Conservation (phyloP, 2,113 vertebrate genomes). For the Psammodynastes pulverulentus region DNA sequence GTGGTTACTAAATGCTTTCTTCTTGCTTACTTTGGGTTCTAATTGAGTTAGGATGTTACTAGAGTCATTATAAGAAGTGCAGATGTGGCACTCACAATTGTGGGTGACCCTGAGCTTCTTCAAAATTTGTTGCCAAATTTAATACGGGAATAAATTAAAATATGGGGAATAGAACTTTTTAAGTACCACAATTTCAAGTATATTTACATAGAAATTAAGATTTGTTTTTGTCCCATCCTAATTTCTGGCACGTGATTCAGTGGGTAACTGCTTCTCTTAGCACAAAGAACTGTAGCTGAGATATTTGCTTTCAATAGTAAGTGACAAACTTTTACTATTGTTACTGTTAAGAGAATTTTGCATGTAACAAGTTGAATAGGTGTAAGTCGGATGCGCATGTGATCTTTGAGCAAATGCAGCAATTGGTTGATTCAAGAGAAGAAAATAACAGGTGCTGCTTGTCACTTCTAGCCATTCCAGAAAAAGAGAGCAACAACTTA, state of each 20-base stretch:
- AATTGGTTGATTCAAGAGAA: background rate
- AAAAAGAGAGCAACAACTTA: background rate
- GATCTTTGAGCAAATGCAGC: background rate
- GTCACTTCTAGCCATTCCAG: background rate
- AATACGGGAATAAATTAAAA: background rate
- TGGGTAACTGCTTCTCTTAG: background rate
- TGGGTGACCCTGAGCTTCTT: background rate
- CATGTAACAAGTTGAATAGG: background rate
- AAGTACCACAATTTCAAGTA: background rate
- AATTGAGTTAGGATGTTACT: background rate
- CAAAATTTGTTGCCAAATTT: background rate
- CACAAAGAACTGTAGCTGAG: background rate
- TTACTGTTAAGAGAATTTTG: background rate
- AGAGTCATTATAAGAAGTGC: background rate
- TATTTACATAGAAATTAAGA: background rate
- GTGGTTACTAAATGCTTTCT: background rate
- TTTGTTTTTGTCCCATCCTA: background rate
- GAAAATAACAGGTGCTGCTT: background rate
- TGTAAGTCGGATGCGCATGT: background rate
- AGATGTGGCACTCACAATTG: background rate
- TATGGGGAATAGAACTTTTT: background rate
- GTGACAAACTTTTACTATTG: background rate
- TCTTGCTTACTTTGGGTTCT: background rate
- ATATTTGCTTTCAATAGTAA: background rate
- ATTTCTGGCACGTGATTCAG: background rate